A percentile compares a stretch with the other conserved stretches of the same genome.
Conservation (phyloP, 2,888 invertebrate genomes). For the Laspeyria flexula region DNA sequence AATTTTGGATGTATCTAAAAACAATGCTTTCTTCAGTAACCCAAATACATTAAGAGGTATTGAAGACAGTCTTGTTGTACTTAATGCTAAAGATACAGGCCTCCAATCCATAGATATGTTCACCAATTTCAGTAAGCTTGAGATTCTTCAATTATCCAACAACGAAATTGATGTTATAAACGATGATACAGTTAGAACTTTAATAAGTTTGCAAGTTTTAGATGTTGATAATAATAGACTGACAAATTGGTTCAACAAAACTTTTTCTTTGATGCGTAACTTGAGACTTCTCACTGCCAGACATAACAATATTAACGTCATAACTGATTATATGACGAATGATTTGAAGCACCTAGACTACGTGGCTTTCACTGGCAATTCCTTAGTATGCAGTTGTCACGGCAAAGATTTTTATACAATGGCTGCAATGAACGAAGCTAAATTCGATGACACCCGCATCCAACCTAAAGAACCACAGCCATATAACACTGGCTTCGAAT, state of each 20-base stretch:
- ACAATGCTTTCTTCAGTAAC: slow-evolving; percentile 64
- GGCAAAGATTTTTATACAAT: slow-evolving; percentile 80
- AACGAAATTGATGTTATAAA: slow-evolving; percentile 81
- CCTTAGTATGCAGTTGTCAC: slow-evolving; percentile 86
- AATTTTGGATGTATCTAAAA: slow-evolving; percentile 85
- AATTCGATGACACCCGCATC: neutral
- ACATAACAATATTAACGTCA: slow-evolving; percentile 84
- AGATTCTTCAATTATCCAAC: slow-evolving; percentile 73
- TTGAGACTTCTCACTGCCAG: slow-evolving; percentile 76
- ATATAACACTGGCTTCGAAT: slow-evolving; percentile 54
- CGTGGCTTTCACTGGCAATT: slow-evolving; percentile 84
- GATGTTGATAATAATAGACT: slow-evolving; percentile 85
- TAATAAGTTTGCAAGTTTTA: slow-evolving; percentile 76
- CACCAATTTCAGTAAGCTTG: slow-evolving; percentile 66
- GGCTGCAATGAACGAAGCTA: slow-evolving; percentile 51
- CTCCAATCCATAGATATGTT: slow-evolving; percentile 69
- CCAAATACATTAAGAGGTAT: slow-evolving; percentile 62
- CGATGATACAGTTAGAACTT: slow-evolving; percentile 49
- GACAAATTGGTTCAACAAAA: slow-evolving; percentile 80
- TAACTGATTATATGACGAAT: slow-evolving; percentile 83
- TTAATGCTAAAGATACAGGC: slow-evolving; percentile 75
- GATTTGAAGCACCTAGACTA: slow-evolving; percentile 81
- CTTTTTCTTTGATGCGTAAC: slow-evolving; percentile 66
- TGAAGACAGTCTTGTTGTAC: slow-evolving; percentile 67
- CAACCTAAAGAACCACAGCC: neutral